Evolutionary conservation across 2,113 vertebrate species (phyloP).

Genomic region (Ictalurus furcatus): DNA sequence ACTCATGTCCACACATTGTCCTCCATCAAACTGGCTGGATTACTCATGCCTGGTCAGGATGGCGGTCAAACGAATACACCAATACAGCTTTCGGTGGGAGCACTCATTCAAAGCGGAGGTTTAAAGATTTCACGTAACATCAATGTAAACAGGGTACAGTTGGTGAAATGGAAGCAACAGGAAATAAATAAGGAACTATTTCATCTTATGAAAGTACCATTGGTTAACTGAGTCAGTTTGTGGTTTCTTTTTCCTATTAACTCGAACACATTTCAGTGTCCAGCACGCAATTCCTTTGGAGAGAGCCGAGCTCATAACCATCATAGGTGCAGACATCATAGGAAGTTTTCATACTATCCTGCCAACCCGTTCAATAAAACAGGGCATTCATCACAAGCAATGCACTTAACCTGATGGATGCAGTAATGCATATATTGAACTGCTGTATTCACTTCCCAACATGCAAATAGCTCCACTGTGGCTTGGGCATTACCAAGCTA

Average conservation of each 20-base stretch:
- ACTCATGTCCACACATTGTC: neutral
- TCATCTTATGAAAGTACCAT: neutral
- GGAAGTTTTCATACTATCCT: neutral
- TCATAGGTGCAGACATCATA: neutral
- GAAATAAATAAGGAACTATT: neutral
- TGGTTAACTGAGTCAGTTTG: neutral
- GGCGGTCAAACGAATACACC: neutral
- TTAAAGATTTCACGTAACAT: neutral
- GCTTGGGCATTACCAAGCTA: neutral
- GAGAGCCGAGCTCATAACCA: neutral
- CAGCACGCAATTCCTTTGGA: neutral
- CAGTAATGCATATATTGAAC: neutral
- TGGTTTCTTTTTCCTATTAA: neutral
- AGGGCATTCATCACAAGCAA: neutral
- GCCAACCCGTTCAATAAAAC: neutral
- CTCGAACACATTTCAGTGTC: neutral
- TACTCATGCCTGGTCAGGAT: neutral
- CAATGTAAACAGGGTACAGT: neutral
- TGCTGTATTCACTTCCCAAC: neutral
- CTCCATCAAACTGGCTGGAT: neutral
- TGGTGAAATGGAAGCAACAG: neutral
- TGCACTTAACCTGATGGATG: neutral
- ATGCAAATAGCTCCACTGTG: neutral
- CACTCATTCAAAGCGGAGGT: neutral
- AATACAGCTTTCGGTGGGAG: neutral